These are phyloP conservation scores for Bolinopsis microptera DNA, from an alignment of 37 sponge, comb jelly and placozoan genomes.

Conservation along the genomic window DNA sequence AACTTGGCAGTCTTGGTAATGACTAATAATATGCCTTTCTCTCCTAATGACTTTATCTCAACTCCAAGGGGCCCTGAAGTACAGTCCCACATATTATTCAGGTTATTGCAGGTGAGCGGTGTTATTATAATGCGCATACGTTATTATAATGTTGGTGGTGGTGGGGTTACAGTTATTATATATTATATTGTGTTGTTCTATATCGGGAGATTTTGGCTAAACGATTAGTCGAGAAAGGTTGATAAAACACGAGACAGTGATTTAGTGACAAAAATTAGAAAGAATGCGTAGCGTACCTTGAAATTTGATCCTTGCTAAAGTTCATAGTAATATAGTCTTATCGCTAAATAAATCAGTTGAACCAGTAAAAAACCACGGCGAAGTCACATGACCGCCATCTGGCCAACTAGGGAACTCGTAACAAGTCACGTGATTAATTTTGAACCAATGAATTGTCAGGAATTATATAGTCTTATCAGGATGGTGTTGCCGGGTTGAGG, in stretches of 20 bases:
- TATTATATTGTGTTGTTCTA: no score
- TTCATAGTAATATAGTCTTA: constrained; percentile 63
- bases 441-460: background rate
- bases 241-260: background rate
- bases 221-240: background rate
- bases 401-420: background rate
- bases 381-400: background rate
- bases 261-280: constrained; percentile 63
- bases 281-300: constrained; percentile 24
- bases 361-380: background rate
- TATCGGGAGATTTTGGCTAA: background rate
- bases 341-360: constrained; percentile 49
- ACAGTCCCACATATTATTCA: no score
- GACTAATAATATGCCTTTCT: background rate
- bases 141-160: no score
- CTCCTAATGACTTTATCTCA: background rate
- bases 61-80: no score
- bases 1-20: background rate
- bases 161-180: no score
- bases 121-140: no score
- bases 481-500: constrained; percentile 1
- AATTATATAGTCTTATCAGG: constrained; percentile 61
- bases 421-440: background rate
- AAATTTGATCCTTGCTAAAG: constrained; percentile 15
- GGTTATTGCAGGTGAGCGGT: no score